Conservation (phyloP, 2,113 vertebrate genomes). For the Phylloscopus trochilus region DNA sequence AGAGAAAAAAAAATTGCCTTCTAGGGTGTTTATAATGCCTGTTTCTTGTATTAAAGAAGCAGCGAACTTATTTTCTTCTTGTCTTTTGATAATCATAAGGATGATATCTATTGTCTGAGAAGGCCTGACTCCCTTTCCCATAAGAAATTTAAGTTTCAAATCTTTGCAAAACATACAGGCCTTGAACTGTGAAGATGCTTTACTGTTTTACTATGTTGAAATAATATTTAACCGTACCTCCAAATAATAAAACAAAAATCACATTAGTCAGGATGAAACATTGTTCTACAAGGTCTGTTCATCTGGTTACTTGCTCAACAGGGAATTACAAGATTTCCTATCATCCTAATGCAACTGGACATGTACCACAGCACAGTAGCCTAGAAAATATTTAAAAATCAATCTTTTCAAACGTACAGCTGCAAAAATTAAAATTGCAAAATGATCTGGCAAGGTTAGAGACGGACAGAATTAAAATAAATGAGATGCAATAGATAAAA, state of each 20-base stretch:
- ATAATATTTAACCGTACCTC: neutral
- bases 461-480: conserved; percentile 25
- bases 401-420: neutral
- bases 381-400: neutral
- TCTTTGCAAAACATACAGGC: neutral
- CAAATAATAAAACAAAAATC: neutral
- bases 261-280: neutral
- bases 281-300: neutral
- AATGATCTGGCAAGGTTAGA: conserved; percentile 18
- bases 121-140: neutral
- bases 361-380: neutral
- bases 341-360: conserved; percentile 41
- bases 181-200: neutral
- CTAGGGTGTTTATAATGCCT: neutral
- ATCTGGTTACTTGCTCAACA: neutral
- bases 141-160: neutral
- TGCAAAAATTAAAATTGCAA: conserved; percentile 45
- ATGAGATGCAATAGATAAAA: conserved; percentile 34
- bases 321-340: conserved; percentile 23
- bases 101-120: neutral
- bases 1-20: neutral
- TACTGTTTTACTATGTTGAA: neutral
- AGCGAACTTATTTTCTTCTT: neutral
- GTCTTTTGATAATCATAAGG: neutral
- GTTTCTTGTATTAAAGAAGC: neutral